A percentile compares a stretch with the other conserved stretches of the same genome.
Conservation (phyloP, 64 coral and sea anemone genomes). For the Pocillopora verrucosa region DNA sequence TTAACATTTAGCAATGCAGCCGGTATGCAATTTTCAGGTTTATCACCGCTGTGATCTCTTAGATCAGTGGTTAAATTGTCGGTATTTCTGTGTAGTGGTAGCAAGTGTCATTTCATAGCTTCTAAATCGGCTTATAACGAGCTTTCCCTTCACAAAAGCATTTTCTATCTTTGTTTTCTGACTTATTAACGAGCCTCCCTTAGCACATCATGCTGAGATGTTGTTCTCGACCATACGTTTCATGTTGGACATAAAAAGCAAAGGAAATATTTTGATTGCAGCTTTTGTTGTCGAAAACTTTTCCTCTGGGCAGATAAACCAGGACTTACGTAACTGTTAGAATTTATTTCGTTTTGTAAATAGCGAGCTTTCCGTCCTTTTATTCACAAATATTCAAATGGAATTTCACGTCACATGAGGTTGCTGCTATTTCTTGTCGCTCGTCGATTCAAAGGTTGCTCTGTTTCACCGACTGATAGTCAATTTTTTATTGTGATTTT, state of each 20-base stretch:
- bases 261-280: neutral
- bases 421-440: neutral
- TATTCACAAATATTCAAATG: neutral
- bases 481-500: neutral
- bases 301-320: neutral
- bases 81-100: neutral
- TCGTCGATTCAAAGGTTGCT: neutral
- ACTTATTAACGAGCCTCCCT: neutral
- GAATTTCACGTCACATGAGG: neutral
- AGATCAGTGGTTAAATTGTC: neutral
- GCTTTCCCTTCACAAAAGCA: neutral
- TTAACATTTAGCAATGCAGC: neutral
- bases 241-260: neutral
- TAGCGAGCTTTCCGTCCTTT: neutral
- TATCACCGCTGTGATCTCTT: neutral
- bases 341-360: neutral
- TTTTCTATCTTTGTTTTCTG: neutral
- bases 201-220: neutral
- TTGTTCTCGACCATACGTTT: neutral
- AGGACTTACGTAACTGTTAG: neutral
- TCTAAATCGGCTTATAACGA: conserved; percentile 13
- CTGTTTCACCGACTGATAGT: neutral
- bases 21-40: neutral
- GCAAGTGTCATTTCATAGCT: neutral
- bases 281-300: neutral